Base-by-base conservation (phyloP, 2,797 vertebrate species). In the Sardinella longiceps region DNA sequence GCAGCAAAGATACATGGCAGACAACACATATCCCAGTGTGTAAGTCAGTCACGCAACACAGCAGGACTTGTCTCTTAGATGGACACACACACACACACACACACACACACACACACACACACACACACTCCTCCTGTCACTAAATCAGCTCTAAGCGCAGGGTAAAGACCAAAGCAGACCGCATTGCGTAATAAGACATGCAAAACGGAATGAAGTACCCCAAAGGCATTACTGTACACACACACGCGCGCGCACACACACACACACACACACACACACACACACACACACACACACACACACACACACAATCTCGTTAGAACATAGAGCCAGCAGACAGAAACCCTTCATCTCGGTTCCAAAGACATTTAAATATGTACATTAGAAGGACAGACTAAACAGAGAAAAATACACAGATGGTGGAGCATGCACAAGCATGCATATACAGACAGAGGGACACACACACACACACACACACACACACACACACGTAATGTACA, bases 21-120 rank as follows among this genome's bases (percentile, higher is more conserved):
- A 50, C 48, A 50, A 50, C 48, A 50, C 48, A 50, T 50, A 50
- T 43, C 43, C 48, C 48, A 50, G 15, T 15, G 15, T 50, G 14
- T 15, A 50, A 50, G 48, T 50, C 48, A 50, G 15, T 15, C 48
- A 50, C 48, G 48, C 48, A 50, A 50, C 12, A 50, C 48, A 50
- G 48, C 48, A 50, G 48, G 14, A 50, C 48, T 14, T 14, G 48
- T 50, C 48, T 50, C 2, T 14, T 50, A 50, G n/a, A 66, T 30
- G 60, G n/a, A 66, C 25, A 30, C 1, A 60, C 77, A 23, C 77
- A 46, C 39, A 80, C 80, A 48, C 39, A 45, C 80, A 81, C 43
- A 30, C 80, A 50, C 80, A 81, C 80, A 48, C 80, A 80, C 66
- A 74, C 66, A 74, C 66, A 39, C 66, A 74, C 66, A 74, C 66